Conservation (phyloP, 2,888 invertebrate species). For the Eueremaeus valkanovi region DNA sequence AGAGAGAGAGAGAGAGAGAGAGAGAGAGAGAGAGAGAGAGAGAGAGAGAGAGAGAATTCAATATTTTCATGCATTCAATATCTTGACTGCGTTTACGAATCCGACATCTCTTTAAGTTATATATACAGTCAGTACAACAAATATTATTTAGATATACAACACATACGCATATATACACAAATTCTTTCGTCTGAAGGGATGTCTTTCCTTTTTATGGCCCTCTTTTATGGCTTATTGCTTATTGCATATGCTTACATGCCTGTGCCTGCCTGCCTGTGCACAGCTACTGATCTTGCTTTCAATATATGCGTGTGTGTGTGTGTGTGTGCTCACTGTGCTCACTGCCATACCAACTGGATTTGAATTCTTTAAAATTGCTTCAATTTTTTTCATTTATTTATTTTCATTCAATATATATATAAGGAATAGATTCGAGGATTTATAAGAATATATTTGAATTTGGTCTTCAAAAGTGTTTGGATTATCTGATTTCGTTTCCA, state of each 20-base stretch:
- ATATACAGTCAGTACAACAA: slow-evolving; percentile 1
- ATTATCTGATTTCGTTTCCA: too few species aligned
- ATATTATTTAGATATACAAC: slow-evolving; percentile 29
- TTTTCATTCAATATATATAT: too few species aligned
- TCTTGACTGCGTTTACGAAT: not conserved
- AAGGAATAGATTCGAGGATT: too few species aligned
- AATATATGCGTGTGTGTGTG: too few species aligned
- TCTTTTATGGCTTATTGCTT: slow-evolving; percentile 31
- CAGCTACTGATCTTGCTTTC: not conserved
- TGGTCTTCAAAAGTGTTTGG: too few species aligned
- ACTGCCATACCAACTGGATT: not conserved
- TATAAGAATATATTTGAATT: too few species aligned
- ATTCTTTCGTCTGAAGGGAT: slow-evolving; percentile 22
- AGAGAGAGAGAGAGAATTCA: slow-evolving; percentile 5
- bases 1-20: too few species aligned
- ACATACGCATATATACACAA: slow-evolving; percentile 3
- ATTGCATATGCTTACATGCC: slow-evolving; percentile 15
- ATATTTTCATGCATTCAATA: slow-evolving; percentile 12
- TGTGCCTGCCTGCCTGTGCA: too few species aligned
- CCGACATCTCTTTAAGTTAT: not conserved
- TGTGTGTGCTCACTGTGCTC: not conserved
- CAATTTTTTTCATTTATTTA: too few species aligned
- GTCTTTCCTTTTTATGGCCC: slow-evolving; percentile 28
- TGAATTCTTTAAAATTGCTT: too few species aligned
- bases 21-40: too few species aligned